Conservation (phyloP, 2,797 vertebrate species). For the Danio albolineatus region DNA sequence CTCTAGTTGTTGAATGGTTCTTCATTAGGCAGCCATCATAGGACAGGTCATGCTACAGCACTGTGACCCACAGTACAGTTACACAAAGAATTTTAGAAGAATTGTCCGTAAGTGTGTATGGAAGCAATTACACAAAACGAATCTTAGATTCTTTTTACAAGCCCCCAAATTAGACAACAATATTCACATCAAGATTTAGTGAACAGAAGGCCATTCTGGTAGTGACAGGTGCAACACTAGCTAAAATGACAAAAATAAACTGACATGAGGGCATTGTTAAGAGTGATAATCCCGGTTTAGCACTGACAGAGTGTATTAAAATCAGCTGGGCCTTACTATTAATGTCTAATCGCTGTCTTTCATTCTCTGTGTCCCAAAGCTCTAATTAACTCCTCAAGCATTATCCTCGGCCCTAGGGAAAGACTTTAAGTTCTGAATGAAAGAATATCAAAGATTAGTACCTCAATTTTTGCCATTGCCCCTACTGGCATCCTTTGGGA, state of each 20-base stretch:
- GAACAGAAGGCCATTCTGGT: background rate
- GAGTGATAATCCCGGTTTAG: slow-evolving; percentile 41
- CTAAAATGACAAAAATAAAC: slow-evolving; percentile 23
- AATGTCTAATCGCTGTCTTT: slow-evolving; percentile 28
- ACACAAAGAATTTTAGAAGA: background rate
- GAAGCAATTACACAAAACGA: background rate
- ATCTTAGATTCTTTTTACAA: too few species aligned
- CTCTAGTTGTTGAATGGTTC: background rate
- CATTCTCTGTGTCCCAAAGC: slow-evolving; percentile 44
- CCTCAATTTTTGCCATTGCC: slow-evolving; percentile 28
- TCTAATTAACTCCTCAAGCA: slow-evolving; percentile 60
- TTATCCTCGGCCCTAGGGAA: slow-evolving; percentile 29
- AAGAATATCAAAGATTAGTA: slow-evolving; percentile 54
- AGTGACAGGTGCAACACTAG: background rate
- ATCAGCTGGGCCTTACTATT: slow-evolving; percentile 33
- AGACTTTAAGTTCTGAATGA: slow-evolving; percentile 43
- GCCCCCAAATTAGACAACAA: background rate
- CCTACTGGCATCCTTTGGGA: slow-evolving; percentile 32
- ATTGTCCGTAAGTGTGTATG: background rate
- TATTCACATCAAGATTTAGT: background rate
- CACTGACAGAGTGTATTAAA: slow-evolving; percentile 30
- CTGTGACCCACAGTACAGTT: background rate
- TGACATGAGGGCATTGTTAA: slow-evolving; percentile 38
- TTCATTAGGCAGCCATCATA: background rate
- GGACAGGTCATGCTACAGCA: background rate